phyloP scores from a whole-genome alignment of 2,888 invertebrate species.

The Tiliacea aurago region DNA sequence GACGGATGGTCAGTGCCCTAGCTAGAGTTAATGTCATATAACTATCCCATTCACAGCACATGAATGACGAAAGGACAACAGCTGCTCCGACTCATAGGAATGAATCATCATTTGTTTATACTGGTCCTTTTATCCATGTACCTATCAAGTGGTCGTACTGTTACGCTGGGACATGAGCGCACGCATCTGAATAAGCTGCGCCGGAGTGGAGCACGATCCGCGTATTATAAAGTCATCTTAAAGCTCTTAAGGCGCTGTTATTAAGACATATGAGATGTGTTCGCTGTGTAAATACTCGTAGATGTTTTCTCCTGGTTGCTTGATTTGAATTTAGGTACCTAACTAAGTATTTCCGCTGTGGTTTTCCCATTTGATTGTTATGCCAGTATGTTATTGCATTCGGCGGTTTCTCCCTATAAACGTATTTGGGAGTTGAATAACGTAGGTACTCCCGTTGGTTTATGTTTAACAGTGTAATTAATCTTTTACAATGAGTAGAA shows the following conservation, averaged over 20 bases:
- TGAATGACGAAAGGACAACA: not conserved
- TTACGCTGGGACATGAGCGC: conserved; percentile 59
- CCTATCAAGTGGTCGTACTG: conserved; percentile 32
- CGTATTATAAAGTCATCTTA: conserved; percentile 72
- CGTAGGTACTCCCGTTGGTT: too few relatives aligned
- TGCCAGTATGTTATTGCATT: not conserved
- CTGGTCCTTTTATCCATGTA: conserved; percentile 28
- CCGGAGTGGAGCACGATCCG: conserved; percentile 67
- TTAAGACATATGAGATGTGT: conserved; percentile 41
- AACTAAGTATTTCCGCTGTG: conserved; percentile 5
- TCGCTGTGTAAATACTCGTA: conserved; percentile 28
- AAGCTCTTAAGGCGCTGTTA: conserved; percentile 54
- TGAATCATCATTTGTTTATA: not conserved
- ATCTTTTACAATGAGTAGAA: too few relatives aligned
- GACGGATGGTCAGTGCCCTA: too few relatives aligned
- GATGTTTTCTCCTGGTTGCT: conserved; percentile 18
- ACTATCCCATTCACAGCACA: not conserved
- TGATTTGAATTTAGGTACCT: conserved; percentile 9
- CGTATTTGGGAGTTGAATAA: too few relatives aligned
- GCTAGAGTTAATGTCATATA: too few relatives aligned
- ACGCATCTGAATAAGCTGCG: conserved; percentile 57
- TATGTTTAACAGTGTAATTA: too few relatives aligned
- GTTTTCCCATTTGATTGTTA: not conserved
- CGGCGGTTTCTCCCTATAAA: not conserved
- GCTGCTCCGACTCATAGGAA: not conserved